Percentiles rank a stretch among this genome's conserved stretches.
phyloP scores from a whole-genome alignment of 2,113 vertebrate genomes.

The Caracal caracal region DNA sequence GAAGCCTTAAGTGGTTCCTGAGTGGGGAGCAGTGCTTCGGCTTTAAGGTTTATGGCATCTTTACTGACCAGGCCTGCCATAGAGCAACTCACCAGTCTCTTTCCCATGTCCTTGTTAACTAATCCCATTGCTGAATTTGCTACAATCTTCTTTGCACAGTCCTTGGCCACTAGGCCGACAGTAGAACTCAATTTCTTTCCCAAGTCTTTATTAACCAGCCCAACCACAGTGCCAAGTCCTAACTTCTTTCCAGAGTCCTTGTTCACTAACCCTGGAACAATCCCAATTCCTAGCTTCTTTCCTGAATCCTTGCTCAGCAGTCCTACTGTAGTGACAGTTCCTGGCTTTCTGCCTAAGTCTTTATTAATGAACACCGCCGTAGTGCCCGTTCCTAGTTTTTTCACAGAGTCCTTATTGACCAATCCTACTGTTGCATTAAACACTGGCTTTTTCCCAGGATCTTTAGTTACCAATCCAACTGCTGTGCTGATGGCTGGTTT shows the following conservation, averaged over 20 bases:
- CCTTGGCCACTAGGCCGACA: conserved; percentile 77
- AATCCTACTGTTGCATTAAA: conserved; percentile 81
- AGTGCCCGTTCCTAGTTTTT: conserved; percentile 82
- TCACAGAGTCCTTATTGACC: conserved; percentile 84
- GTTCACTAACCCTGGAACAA: conserved; percentile 75
- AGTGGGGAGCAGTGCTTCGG: conserved; percentile 78
- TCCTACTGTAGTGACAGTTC: conserved; percentile 76
- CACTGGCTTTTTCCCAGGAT: conserved; percentile 87
- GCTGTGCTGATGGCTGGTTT: conserved; percentile 82
- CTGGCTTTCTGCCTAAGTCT: conserved; percentile 84
- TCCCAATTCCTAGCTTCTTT: conserved; percentile 77
- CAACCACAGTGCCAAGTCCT: conserved; percentile 78
- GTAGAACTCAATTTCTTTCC: conserved; percentile 84
- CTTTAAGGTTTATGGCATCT: conserved; percentile 83
- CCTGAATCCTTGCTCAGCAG: conserved; percentile 78
- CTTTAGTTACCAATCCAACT: conserved; percentile 85
- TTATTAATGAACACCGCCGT: conserved; percentile 83
- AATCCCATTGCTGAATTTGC: conserved; percentile 75
- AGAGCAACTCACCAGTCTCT: conserved; percentile 75
- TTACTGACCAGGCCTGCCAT: conserved; percentile 79
- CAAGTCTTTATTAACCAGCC: conserved; percentile 84
- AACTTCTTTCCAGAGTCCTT: conserved; percentile 80
- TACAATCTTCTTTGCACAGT: conserved; percentile 80
- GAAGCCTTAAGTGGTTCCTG: conserved; percentile 84
- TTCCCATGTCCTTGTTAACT: conserved; percentile 77